Base-by-base conservation (phyloP, 2,888 invertebrate species). In the Ormyrus rosae region DNA sequence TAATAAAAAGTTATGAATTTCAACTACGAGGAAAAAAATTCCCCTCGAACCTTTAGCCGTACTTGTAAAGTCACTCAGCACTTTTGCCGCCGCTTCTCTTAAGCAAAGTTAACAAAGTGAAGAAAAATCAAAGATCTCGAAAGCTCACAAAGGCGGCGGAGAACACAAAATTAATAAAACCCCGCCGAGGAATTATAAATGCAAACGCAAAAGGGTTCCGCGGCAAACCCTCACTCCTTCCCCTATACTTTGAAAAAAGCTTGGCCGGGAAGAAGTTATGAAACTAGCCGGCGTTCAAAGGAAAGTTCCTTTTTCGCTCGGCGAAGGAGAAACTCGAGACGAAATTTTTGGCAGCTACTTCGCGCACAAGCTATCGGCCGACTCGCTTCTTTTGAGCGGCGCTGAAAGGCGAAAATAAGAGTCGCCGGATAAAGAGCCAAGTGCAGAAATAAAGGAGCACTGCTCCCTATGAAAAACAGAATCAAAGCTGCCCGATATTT, bases 361-460 rank as follows among this genome's bases (percentile, higher is more conserved):
- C 53, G n/a, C 19, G 19, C 19, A 53, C 10, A 51, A 64, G 34
- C 53, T 70, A 69, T 77, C 63, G 77, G 76, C 69, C 51, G 64
- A 51, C 48, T 61, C 46, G 13, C 34, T 69, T 70, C 65, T 63
- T 53, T 50, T 48, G 53, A 11, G 58, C n/a, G 9, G 45, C 68
- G 19, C 19, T 77, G 71, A 71, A 77, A 71, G 50, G 71, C 64
- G 68, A 76, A 76, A 76, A 77, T 77, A 77, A 77, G 77, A 77
- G 77, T 55, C 50, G 58, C n/a, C 19, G 55, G 55, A 50, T 58
- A 68, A 71, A 64, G 77, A 13, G 13, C 64, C 64, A 64, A 77
- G 70, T 70, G 51, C 58, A 68, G 68, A 63, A 76, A 69, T 60
- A 68, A 69, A 76, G 61, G 75, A 5, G 2, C 10, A 19, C 9